Evolutionary conservation across 2,888 invertebrate genomes (phyloP), one percentile per base, ranked within the genome.

Genomic region (Liopterus haemorrhoidalis): DNA sequence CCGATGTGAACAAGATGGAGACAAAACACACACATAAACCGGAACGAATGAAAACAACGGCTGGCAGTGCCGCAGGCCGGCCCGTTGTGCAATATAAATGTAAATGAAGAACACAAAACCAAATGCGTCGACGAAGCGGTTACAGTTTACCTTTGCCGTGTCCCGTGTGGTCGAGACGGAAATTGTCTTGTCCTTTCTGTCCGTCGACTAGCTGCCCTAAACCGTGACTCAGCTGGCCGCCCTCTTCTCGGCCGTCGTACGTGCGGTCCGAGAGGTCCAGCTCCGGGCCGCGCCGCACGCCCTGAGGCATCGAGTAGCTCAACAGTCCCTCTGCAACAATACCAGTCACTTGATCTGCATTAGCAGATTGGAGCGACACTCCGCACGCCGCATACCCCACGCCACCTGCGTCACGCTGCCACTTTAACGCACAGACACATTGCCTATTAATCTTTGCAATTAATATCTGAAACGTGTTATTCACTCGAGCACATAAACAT

Each of bases 181-280:
- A 86, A 70, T 86, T 84, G 62, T 82, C 82, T 53, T 76, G 75
- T 49, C 86, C 87, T 60, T 76, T 78, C 56, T 81, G 78, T 12
- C 85, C 85, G 65, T 88, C 86, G 37, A 80, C 77, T 58, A 90
- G 72, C 67, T 87, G 86, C 41, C 90, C 89, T 43, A 89, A 68
- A 11, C 89, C 89, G 39, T 79, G 79, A 49, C 74, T 75, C 54
- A 80, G 74, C 53, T 74, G 72, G 55, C 76, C 78, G 46, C 70
- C 71, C 59, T 79, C 77, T 57, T 79, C 78, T 46, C 70, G 68
- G 31, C 86, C 86, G 65, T 90, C 89, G 70, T 87, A 89, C 16
- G 80, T 84, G 54, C 77, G 75, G 70, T 90, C 89, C 46, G 80
- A 78, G 42, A 88, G 73, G 67, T 86, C 85, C 57, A 87, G 73